A percentile compares a stretch with the other conserved stretches of the same genome.
These are phyloP conservation scores for Clusia tigrina DNA, from an alignment of 2,888 invertebrate genomes.

Conservation along the genomic window DNA sequence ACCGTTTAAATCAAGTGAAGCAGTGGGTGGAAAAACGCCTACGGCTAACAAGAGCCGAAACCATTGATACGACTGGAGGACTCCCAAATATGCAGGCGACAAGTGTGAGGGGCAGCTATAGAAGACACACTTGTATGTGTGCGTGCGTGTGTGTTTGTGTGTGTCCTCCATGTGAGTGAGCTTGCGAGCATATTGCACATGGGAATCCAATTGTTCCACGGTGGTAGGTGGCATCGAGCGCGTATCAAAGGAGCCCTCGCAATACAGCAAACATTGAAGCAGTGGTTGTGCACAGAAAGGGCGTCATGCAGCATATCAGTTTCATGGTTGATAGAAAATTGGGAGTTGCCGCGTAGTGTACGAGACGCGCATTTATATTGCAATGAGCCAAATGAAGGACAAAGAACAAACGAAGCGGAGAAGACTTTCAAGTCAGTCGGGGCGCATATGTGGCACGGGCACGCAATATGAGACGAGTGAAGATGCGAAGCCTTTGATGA, in stretches of 20 bases:
- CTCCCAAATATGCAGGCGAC: neutral
- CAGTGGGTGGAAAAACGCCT: neutral
- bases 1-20: neutral
- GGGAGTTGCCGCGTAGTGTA: no score
- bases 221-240: neutral
- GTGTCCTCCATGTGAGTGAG: neutral
- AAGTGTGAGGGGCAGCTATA: neutral
- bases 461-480: no score
- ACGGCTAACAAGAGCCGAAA: neutral
- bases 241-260: neutral
- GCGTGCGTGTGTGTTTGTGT: neutral
- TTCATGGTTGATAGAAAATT: no score
- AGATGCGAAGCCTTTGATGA: no score
- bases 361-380: no score
- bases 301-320: no score
- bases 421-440: no score
- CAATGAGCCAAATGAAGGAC: no score
- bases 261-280: neutral
- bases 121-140: neutral
- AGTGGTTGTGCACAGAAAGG: no score
- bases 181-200: neutral
- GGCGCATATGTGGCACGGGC: no score
- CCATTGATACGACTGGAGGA: neutral
- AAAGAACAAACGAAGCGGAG: no score
- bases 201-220: neutral